phyloP scores from a whole-genome alignment of 2,888 invertebrate species.

The Anthophora plumipes region DNA sequence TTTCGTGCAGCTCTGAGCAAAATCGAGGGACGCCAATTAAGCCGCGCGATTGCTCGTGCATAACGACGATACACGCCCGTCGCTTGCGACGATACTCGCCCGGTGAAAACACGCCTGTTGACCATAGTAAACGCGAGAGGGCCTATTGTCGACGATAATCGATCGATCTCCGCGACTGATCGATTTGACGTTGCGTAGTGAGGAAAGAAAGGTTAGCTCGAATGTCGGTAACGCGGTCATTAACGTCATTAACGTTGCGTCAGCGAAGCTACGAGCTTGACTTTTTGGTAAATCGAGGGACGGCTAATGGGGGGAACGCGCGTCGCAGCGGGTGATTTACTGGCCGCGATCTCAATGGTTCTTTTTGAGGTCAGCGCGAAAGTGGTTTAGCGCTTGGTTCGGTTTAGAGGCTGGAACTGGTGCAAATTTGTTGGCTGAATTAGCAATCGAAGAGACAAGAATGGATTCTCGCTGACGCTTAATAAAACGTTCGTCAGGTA shows the following conservation, averaged over 20 bases:
- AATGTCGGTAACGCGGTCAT: slow-evolving; percentile 31
- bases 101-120: neutral
- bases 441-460: neutral
- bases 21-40: slow-evolving; percentile 55
- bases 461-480: neutral
- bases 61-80: slow-evolving; percentile 13
- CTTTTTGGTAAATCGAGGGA: slow-evolving; percentile 23
- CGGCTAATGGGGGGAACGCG: neutral
- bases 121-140: neutral
- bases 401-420: neutral
- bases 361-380: slow-evolving; percentile 30
- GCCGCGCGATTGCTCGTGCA: slow-evolving; percentile 37
- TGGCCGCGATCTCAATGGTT: neutral
- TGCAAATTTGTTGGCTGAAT: slow-evolving; percentile 14
- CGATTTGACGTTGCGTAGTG: neutral
- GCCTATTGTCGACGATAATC: slow-evolving; percentile 7
- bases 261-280: slow-evolving; percentile 10
- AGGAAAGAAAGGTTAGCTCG: slow-evolving; percentile 12
- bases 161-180: neutral
- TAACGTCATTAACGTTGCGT: slow-evolving; percentile 25
- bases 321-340: slow-evolving; percentile 22
- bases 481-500: neutral
- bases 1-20: slow-evolving; percentile 43
- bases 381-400: slow-evolving; percentile 17
- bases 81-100: slow-evolving; percentile 9